phyloP scores from a whole-genome alignment of 2,888 invertebrate species.

The Ormyrus pomaceus region DNA sequence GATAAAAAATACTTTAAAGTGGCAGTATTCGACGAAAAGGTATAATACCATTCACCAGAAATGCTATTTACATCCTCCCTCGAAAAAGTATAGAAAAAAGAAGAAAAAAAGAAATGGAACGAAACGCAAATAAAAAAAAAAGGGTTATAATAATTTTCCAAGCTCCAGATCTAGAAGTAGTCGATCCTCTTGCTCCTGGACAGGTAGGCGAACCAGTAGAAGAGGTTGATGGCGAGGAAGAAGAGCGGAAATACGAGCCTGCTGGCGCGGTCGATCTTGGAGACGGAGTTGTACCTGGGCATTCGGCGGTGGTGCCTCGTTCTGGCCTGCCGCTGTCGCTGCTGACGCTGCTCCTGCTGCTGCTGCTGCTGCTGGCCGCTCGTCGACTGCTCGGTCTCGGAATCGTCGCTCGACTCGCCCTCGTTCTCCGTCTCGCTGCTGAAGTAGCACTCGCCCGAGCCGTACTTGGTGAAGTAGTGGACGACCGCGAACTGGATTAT shows the following conservation, averaged over 20 bases:
- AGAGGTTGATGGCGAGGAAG: constrained; percentile 85
- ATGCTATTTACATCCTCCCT: too few relatives aligned
- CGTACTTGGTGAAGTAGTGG: constrained; percentile 90
- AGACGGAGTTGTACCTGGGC: constrained; percentile 86
- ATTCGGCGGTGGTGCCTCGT: constrained; percentile 73
- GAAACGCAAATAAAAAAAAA: too few relatives aligned
- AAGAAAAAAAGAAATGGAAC: too few relatives aligned
- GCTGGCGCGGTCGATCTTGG: constrained; percentile 86
- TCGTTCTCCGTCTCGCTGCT: constrained; percentile 80
- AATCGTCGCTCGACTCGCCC: constrained; percentile 68
- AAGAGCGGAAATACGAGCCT: constrained; percentile 86
- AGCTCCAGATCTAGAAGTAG: constrained; percentile 60
- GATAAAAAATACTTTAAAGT: too few relatives aligned
- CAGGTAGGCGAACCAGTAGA: constrained; percentile 88
- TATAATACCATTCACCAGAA: too few relatives aligned
- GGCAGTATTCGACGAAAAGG: too few relatives aligned
- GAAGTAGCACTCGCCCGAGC: constrained; percentile 87
- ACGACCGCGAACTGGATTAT: constrained; percentile 91
- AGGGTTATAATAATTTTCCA: too few relatives aligned
- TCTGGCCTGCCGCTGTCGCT: constrained; percentile 20
- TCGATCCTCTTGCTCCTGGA: constrained; percentile 79
- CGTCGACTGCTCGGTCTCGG: constrained; percentile 17
- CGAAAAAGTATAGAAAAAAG: too few relatives aligned
- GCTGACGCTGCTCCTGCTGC: constrained; percentile 1
- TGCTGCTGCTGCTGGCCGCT: constrained; percentile 58